Conservation (phyloP, 2,113 vertebrate genomes). For the Urocolius indicus region DNA sequence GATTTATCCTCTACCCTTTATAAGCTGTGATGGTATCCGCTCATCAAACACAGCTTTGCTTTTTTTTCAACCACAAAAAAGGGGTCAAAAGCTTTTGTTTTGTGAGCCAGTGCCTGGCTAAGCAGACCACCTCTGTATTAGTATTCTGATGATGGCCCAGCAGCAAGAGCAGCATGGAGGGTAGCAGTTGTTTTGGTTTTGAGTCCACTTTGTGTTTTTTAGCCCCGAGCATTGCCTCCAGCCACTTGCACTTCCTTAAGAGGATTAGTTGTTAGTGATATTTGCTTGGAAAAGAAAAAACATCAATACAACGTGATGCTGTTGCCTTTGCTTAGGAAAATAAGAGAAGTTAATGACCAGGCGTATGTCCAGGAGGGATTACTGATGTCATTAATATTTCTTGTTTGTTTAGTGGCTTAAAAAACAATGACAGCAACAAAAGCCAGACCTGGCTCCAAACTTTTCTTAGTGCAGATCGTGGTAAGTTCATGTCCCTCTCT, state of each 20-base stretch:
- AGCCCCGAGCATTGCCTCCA: constrained; percentile 76
- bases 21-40: not conserved
- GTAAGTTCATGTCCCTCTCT: not conserved
- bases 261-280: constrained; percentile 75
- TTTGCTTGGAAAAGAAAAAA: constrained; percentile 70
- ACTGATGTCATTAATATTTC: constrained; percentile 41
- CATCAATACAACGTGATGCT: constrained; percentile 50
- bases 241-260: constrained; percentile 76
- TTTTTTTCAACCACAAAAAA: not conserved
- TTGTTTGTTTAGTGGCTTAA: constrained; percentile 37
- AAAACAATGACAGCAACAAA: constrained; percentile 14
- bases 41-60: not conserved
- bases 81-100: not conserved
- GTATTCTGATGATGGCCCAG: constrained; percentile 39
- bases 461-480: not conserved
- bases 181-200: constrained; percentile 51
- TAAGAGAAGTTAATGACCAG: constrained; percentile 57
- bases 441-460: not conserved
- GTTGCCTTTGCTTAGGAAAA: constrained; percentile 72
- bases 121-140: constrained; percentile 10
- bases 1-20: not conserved
- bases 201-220: constrained; percentile 49
- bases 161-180: not conserved
- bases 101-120: not conserved
- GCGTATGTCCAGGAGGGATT: constrained; percentile 1